Base-by-base conservation (phyloP, 2,888 invertebrate species). In the Thumatha senex region DNA sequence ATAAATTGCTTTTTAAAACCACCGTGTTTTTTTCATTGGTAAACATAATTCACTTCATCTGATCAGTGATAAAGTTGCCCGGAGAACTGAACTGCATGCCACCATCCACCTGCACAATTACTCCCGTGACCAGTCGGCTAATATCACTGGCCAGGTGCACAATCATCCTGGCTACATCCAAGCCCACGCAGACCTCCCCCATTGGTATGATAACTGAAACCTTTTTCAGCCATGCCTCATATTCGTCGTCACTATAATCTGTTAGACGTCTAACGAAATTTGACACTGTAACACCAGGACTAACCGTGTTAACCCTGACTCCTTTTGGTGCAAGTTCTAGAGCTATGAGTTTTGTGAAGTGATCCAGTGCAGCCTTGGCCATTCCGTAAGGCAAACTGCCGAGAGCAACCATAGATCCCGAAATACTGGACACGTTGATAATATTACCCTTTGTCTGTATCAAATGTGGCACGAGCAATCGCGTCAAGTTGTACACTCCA, bases 51-150 rank as follows among this genome's bases (percentile, higher is more conserved):
- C 42, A 24, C 12, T 29, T 30, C 12, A 13, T 30, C 31, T 18
- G 42, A 7, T 18, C n/a, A 15, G 33, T 11, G 0, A 1, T 0
- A 11, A 15, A 9, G 15, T 5, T 42, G 1, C 33, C 9, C 0
- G 41, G n/a, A n/a, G 3, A 0, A 18, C 1, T 31, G 42, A 63
- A 64, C 38, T 57, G 48, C 8, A 70, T 2, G 0, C 70, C 71
- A 0, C 77, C 77, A 35, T 76, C 77, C 2, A 78, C 67, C 1
- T 57, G 63, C 2, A 75, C 49, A 10, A 70, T 38, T 1, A 62
- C 95, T 0, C 97, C 98, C 1, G 98, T 98, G 31, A 96, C 95
- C 74, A 96, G 96, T 54, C 95, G 95, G n/a, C 96, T 93, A 56
- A 93, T 92, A 44, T 95, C 94, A 48, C 96, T 95, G 8, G 98